Evolutionary conservation across 64 coral and sea anemone species (phyloP).

Genomic region (Cladopsammia gracilis): DNA sequence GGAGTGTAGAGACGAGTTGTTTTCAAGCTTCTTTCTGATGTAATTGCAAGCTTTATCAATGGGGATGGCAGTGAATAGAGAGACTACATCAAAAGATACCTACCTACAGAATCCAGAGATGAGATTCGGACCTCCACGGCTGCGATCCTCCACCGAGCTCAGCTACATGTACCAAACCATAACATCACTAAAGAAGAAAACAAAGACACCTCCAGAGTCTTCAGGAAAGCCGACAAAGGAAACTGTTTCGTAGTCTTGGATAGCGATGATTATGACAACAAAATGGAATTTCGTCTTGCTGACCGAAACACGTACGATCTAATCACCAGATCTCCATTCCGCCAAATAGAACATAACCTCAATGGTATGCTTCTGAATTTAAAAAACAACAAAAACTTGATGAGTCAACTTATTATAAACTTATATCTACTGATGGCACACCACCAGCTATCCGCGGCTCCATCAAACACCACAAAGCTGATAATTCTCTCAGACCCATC

Average conservation of each 20-base stretch:
- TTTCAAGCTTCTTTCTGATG: no score
- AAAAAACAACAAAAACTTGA: slow-evolving; percentile 7
- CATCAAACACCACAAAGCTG: slow-evolving; percentile 36
- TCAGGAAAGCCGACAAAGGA: slow-evolving; percentile 63
- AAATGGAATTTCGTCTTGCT: slow-evolving; percentile 11
- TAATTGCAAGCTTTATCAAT: no score
- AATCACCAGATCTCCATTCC: slow-evolving; percentile 18
- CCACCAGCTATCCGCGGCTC: background rate
- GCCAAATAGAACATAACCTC: background rate
- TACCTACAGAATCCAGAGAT: no score
- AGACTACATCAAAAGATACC: no score
- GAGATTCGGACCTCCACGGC: no score
- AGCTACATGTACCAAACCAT: no score
- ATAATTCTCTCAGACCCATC: slow-evolving; percentile 6
- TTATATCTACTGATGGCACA: background rate
- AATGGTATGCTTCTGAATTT: slow-evolving; percentile 4
- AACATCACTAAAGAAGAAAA: background rate
- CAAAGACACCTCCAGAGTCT: slow-evolving; percentile 28
- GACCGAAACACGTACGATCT: slow-evolving; percentile 7
- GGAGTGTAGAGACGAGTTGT: no score
- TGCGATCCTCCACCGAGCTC: no score
- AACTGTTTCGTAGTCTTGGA: slow-evolving; percentile 65
- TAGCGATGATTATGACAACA: slow-evolving; percentile 48
- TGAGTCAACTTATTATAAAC: slow-evolving; percentile 9
- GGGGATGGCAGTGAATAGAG: no score